Base-by-base conservation (phyloP, 2,113 vertebrate species). In the Tetrax tetrax region DNA sequence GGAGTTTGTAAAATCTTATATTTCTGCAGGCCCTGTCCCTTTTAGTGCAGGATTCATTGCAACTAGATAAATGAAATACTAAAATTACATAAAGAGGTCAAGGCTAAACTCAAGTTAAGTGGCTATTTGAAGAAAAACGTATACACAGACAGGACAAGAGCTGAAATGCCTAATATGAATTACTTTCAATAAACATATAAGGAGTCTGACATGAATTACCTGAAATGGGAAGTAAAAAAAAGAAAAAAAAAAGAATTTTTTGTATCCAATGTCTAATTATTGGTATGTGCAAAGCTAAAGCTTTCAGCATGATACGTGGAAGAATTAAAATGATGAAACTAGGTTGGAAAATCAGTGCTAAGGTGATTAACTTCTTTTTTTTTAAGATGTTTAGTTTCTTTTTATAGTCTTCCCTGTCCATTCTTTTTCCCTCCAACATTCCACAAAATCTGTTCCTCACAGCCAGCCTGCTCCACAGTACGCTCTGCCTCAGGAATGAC, bases 341-440 rank as follows among this genome's bases (percentile, higher is more conserved):
- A 24, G 5, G 3, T 28, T 79, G 56, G 43, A 63, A 86, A 82
- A 84, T 35, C 24, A 25, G 7, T 51, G 43, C 33, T 37, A 47
- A 28, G 15, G 21, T 53, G 14, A 29, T 23, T n/a, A 29, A 37
- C 2, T 1, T 20, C 24, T 77, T 76, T 85, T 76, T 54, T 45
- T 76, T 37, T 16, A 9, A n/a, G 33, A 22, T 25, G 3, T 37
- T 45, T 14, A 33, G 7, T 68, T 75, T 63, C 27, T 25, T 76
- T 78, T 54, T 75, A 31, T 33, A 70, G 18, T 4, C 2, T 82
- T 51, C 24, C 6, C 6, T 37, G 6, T 33, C 13, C 54, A 41
- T 10, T 7, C 2, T 11, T 69, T 23, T 16, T 14, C 2, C 7
- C 2, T 3, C 3, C 16, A 35, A 6, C 71, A 37, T 12, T 18